phyloP scores from a whole-genome alignment of 37 sponge, comb jelly and placozoan genomes.

The Tethya wilhelma region DNA sequence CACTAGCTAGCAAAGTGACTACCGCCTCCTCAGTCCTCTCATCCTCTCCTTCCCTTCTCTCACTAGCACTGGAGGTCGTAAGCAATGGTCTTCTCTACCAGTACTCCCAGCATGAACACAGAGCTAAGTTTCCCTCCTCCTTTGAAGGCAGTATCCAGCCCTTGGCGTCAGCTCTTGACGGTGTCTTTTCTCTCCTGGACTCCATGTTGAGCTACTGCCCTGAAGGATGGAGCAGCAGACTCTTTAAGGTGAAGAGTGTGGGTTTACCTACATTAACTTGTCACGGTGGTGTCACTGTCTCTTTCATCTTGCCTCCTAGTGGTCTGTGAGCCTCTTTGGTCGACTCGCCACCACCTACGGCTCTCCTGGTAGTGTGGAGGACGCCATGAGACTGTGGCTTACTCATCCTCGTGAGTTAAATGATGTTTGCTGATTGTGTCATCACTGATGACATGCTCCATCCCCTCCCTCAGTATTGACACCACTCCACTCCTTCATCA shows the following conservation, averaged over 20 bases:
- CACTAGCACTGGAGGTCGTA: slow-evolving; percentile 52
- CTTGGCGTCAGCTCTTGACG: slow-evolving; percentile 4
- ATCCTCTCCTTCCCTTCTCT: slow-evolving; percentile 32
- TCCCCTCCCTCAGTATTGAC: slow-evolving; percentile 2
- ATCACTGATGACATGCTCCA: neutral
- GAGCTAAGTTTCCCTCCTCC: neutral
- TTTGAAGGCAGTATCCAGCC: neutral
- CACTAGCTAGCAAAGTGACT: slow-evolving; percentile 23
- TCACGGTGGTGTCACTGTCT: neutral
- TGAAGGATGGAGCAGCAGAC: slow-evolving; percentile 23
- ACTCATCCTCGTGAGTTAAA: slow-evolving; percentile 14
- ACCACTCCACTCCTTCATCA: neutral
- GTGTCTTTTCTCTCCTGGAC: slow-evolving; percentile 10
- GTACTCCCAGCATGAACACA: neutral
- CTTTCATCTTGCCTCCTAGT: neutral
- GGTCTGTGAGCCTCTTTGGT: slow-evolving; percentile 14
- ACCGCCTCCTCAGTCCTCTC: slow-evolving; percentile 17
- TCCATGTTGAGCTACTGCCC: slow-evolving; percentile 15
- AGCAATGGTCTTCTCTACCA: slow-evolving; percentile 26
- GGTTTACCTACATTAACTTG: no score
- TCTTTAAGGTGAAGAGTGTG: slow-evolving; percentile 27
- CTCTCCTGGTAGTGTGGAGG: slow-evolving; percentile 1
- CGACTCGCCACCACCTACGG: neutral
- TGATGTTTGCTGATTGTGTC: neutral
- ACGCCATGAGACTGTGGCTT: slow-evolving; percentile 9